Conservation (phyloP, 2,113 vertebrate genomes). For the Mohoua ochrocephala region DNA sequence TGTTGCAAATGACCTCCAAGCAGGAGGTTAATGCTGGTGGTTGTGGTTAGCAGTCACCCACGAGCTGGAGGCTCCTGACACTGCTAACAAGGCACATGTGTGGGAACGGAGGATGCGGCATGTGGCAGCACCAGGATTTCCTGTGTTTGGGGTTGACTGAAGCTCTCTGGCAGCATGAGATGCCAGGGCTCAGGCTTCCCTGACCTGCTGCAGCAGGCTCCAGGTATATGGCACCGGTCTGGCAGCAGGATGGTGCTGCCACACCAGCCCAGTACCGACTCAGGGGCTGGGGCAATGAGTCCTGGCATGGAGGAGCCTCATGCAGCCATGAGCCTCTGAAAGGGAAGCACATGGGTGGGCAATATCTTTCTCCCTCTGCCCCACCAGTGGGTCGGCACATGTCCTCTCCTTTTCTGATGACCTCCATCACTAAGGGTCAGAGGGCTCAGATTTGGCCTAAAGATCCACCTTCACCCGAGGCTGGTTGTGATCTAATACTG, state of each 20-base stretch:
- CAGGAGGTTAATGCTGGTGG: slow-evolving; percentile 50
- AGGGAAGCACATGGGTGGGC: neutral
- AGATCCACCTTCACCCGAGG: neutral
- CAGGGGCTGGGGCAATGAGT: accelerated
- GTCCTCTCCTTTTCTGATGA: neutral
- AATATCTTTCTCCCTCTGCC: neutral
- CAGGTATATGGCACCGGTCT: accelerated
- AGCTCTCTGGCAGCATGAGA: neutral
- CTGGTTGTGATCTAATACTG: neutral
- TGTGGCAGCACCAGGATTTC: slow-evolving; percentile 47
- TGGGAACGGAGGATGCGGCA: neutral
- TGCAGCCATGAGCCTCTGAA: neutral
- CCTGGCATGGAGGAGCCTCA: neutral
- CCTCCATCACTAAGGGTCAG: neutral
- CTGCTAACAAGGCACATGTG: slow-evolving; percentile 52
- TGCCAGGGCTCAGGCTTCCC: neutral
- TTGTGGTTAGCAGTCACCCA: slow-evolving; percentile 54
- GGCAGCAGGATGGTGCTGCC: neutral
- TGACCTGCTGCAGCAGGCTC: neutral
- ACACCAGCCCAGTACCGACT: neutral
- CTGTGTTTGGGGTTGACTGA: neutral
- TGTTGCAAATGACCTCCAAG: slow-evolving; percentile 54
- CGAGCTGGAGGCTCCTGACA: slow-evolving; percentile 53
- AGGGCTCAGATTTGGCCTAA: neutral
- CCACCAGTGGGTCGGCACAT: accelerated